Conservation (phyloP, 1,140 invertebrate genomes). For the Himalopsyche phryganea region DNA sequence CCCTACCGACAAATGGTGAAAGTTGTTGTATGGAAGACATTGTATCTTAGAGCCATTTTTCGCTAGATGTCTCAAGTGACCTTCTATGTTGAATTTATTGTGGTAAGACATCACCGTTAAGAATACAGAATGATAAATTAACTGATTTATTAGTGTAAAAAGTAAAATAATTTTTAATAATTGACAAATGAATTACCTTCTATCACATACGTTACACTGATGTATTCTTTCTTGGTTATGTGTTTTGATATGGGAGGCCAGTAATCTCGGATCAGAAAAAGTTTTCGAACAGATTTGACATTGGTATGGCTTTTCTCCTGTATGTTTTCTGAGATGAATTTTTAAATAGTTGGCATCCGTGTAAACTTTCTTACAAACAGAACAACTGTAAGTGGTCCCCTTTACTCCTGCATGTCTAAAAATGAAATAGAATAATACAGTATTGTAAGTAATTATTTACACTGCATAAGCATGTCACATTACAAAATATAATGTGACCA, state of each 20-base stretch:
- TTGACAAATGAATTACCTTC: slow-evolving; percentile 27
- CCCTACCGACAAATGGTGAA: too few species aligned
- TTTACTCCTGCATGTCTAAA: slow-evolving; percentile 19
- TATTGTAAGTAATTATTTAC: neutral
- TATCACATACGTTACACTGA: slow-evolving; percentile 28
- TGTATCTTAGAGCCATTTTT: too few species aligned
- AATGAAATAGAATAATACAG: neutral
- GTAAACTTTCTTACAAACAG: slow-evolving; percentile 25
- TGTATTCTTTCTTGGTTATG: slow-evolving; percentile 34
- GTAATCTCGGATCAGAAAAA: slow-evolving; percentile 30
- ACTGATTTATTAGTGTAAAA: too few species aligned
- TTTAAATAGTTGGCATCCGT: slow-evolving; percentile 19
- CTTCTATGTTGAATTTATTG: too few species aligned
- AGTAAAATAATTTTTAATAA: too few species aligned
- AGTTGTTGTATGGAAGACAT: too few species aligned
- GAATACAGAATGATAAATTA: too few species aligned
- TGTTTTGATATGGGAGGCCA: slow-evolving; percentile 28
- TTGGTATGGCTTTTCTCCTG: slow-evolving; percentile 35
- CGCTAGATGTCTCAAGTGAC: too few species aligned
- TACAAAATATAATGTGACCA: neutral
- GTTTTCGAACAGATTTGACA: slow-evolving; percentile 32
- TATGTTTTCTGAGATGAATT: slow-evolving; percentile 33
- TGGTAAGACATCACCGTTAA: too few species aligned
- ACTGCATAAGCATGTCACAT: neutral
- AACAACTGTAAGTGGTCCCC: slow-evolving; percentile 14